Evolutionary conservation across 2,797 vertebrate genomes (phyloP).

Genomic region (Acipenser ruthenus): DNA sequence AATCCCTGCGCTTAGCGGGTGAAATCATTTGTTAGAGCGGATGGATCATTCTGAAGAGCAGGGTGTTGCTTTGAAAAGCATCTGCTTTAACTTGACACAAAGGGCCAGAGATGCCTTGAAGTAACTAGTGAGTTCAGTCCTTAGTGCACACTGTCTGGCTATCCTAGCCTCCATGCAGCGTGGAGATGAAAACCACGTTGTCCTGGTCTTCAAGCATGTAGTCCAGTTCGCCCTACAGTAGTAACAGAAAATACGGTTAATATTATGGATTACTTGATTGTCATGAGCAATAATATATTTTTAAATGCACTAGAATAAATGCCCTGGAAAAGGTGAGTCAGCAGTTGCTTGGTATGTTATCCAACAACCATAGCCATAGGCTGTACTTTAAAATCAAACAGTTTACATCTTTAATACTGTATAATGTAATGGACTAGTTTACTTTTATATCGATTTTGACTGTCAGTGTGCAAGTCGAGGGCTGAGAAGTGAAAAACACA

Average conservation of each 20-base stretch:
- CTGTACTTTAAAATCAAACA: too few species aligned
- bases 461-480: too few species aligned
- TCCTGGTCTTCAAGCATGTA: constrained; percentile 88
- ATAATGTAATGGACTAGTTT: too few species aligned
- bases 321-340: too few species aligned
- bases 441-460: too few species aligned
- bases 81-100: not conserved
- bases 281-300: too few species aligned
- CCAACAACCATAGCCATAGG: too few species aligned
- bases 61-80: not conserved
- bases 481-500: too few species aligned
- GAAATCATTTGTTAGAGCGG: not conserved
- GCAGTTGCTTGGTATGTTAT: too few species aligned
- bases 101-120: not conserved
- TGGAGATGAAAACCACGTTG: constrained; percentile 92
- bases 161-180: constrained; percentile 83
- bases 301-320: too few species aligned
- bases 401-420: too few species aligned
- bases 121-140: not conserved
- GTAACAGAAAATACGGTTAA: not conserved
- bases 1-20: not conserved
- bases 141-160: constrained; percentile 20
- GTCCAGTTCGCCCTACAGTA: constrained; percentile 81
- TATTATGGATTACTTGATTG: too few species aligned
- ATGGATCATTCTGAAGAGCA: not conserved